A percentile compares a stretch with the other conserved stretches of the same genome.
Conservation (phyloP, 2,888 invertebrate species). For the Eupelmus urozonus region DNA sequence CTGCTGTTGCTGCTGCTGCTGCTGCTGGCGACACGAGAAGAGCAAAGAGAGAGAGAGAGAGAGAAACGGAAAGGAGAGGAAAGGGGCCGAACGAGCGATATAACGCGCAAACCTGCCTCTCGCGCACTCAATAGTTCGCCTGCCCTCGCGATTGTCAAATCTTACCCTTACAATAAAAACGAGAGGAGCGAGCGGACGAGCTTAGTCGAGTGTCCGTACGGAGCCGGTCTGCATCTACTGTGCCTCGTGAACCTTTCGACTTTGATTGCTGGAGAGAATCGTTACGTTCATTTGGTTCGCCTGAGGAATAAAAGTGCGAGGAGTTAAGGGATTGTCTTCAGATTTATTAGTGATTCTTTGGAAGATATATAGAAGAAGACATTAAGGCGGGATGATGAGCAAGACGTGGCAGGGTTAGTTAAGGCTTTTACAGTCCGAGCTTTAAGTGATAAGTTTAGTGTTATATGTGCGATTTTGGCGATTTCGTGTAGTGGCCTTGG, state of each 20-base stretch:
- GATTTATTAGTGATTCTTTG: background rate
- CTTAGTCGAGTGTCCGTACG: no score
- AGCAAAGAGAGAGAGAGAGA: constrained; percentile 25
- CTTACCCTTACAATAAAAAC: no score
- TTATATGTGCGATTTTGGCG: background rate
- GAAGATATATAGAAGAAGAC: no score
- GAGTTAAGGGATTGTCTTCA: no score
- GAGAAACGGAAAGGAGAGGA: constrained; percentile 31
- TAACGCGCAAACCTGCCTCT: constrained; percentile 51
- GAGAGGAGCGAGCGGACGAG: no score
- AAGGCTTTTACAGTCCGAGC: background rate
- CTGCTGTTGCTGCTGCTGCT: no score
- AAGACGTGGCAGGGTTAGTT: constrained; percentile 73
- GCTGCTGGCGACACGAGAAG: background rate
- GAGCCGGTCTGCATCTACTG: no score
- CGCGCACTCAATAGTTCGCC: constrained; percentile 74
- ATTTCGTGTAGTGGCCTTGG: background rate
- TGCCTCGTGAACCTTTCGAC: no score
- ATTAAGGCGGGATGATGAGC: constrained; percentile 65
- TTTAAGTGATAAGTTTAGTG: background rate
- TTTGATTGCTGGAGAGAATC: no score
- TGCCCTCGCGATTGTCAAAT: constrained; percentile 62
- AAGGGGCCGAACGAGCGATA: constrained; percentile 57
- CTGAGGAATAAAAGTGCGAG: background rate
- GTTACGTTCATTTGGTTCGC: background rate